Percentiles rank a stretch among this genome's conserved stretches.
phyloP scores from a whole-genome alignment of 2,797 vertebrate genomes.

The Pantherophis vulpinus region DNA sequence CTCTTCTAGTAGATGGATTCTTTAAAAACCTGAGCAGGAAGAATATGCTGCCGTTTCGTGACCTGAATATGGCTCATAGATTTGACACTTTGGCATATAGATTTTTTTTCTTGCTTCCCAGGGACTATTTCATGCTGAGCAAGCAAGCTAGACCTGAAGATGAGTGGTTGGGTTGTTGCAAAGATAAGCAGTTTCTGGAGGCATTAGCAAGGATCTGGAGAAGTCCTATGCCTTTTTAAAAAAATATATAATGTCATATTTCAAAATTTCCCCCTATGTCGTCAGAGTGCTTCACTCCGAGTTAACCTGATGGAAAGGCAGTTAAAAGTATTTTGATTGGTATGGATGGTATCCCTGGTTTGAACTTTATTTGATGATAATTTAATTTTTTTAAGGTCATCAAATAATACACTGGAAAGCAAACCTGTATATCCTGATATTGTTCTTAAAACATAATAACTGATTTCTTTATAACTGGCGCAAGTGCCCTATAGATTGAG shows the following conservation, averaged over 20 bases:
- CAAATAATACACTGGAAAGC: neutral
- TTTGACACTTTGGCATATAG: constrained; percentile 20
- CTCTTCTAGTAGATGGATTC: neutral
- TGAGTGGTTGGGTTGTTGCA: neutral
- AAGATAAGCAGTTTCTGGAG: neutral
- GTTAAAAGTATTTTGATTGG: neutral
- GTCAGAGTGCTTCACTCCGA: neutral
- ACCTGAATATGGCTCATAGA: neutral
- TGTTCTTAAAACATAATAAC: neutral
- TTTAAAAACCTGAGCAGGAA: neutral
- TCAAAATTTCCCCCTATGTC: neutral
- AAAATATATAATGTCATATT: neutral
- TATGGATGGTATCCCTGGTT: neutral
- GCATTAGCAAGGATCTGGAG: neutral
- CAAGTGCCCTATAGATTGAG: neutral
- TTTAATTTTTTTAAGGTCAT: neutral
- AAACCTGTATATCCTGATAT: neutral
- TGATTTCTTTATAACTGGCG: neutral
- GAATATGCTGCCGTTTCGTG: neutral
- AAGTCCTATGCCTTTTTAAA: neutral
- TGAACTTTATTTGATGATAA: neutral
- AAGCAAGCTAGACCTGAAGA: neutral
- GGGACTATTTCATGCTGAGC: neutral
- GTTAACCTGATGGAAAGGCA: neutral
- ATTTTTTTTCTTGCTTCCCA: neutral